Evolutionary conservation across 2,113 vertebrate genomes (phyloP), one percentile per base, ranked within the genome.

Genomic region (Saccopteryx leptura): DNA sequence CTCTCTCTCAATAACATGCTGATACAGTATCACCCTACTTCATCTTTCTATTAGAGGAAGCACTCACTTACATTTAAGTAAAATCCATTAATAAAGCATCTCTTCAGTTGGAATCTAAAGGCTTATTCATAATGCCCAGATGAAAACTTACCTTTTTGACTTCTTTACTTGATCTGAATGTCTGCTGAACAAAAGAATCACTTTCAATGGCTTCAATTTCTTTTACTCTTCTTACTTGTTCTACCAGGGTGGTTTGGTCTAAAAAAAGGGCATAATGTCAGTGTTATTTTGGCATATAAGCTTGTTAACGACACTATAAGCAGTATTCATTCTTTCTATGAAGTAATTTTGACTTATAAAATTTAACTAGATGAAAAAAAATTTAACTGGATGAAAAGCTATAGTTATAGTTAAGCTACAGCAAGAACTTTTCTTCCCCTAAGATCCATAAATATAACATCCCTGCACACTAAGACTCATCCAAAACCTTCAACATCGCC

Each of bases 181-280:
- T 98, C 98, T 99, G 99, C 52, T 99, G 99, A 98, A 99, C 97
- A 99, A 99, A 99, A 98, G 99, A 99, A 98, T 99, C 99, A 90
- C 99, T 99, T 97, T 99, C 99, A 98, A 99, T 99, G 97, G 99
- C 99, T 98, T 99, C 99, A 88, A 99, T 99, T 96, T 99, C 99
- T 98, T 99, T 99, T 91, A 99, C 99, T 98, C 99, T 98, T 98
- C 98, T 99, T 97, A 99, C 99, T 97, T 99, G 99, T 96, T 99
- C 99, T 61, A 99, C 98, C 8, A 99, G 99, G 97, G 99, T 99
- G 97, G 98, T 96, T 94, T 99, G 99, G 96, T 99, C 99, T 99
- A 96, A 97, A 97, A 96, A 96, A 97, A 97, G 65, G 58, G 87
- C 52, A 91, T 11, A 74, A 87, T 39, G 88, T 96, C 71, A 94